These are phyloP conservation scores for Caracal caracal DNA, from an alignment of 2,113 vertebrate genomes.

Conservation along the genomic window DNA sequence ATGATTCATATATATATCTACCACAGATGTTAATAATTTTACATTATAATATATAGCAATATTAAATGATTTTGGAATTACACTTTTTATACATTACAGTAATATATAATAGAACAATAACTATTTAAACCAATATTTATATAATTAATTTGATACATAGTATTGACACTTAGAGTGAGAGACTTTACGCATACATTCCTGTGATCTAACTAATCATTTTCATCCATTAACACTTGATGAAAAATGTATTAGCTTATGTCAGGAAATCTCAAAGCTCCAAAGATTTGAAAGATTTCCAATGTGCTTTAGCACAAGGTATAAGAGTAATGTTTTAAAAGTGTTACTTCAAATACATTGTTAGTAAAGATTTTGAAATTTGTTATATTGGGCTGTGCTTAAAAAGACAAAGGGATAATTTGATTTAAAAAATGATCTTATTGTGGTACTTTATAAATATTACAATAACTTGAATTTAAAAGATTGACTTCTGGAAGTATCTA, in stretches of 20 bases:
- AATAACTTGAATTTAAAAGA: conserved; percentile 31
- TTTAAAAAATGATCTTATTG: background rate
- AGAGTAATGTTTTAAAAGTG: background rate
- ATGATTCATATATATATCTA: background rate
- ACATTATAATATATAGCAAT: conserved; percentile 16
- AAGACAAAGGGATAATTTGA: conserved; percentile 17
- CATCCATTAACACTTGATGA: conserved; percentile 67
- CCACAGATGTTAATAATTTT: background rate
- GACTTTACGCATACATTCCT: conserved; percentile 11
- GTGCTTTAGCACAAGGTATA: background rate
- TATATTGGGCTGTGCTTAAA: background rate
- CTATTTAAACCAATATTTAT: conserved; percentile 33
- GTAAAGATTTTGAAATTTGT: conserved; percentile 13
- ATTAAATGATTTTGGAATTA: conserved; percentile 21
- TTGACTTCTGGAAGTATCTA: conserved; percentile 41
- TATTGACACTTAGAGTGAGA: background rate
- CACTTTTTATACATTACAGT: background rate
- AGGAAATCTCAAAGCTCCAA: conserved; percentile 63
- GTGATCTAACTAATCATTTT: conserved; percentile 67
- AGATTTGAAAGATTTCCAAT: conserved; percentile 33
- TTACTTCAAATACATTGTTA: conserved; percentile 37
- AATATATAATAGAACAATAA: background rate
- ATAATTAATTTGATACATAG: conserved; percentile 44
- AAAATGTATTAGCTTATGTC: conserved; percentile 69
- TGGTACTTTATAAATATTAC: background rate